A percentile compares a stretch with the other conserved stretches of the same genome.
phyloP scores from a whole-genome alignment of 2,113 vertebrate species.

The Lycaon pictus region DNA sequence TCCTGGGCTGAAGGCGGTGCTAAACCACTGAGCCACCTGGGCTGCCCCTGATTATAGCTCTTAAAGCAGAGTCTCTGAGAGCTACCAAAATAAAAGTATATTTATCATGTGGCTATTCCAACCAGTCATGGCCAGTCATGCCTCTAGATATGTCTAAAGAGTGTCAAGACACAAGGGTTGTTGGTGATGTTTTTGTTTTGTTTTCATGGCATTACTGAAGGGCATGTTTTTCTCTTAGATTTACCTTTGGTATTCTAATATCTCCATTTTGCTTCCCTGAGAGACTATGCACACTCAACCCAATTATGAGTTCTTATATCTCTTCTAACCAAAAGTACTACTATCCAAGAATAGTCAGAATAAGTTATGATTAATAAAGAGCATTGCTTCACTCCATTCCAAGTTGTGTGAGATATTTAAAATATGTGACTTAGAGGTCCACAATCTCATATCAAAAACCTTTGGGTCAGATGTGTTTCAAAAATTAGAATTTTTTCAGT shows the following conservation, averaged over 20 bases:
- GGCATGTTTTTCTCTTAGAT: not conserved
- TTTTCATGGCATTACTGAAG: not conserved
- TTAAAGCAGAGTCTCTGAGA: not conserved
- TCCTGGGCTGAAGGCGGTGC: too few relatives aligned
- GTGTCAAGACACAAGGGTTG: not conserved
- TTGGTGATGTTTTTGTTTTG: not conserved
- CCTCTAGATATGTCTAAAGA: not conserved
- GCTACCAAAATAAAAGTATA: not conserved
- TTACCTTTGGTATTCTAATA: not conserved
- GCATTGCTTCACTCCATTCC: not conserved
- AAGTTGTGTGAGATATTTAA: not conserved
- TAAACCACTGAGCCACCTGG: too few relatives aligned
- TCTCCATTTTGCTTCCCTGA: not conserved
- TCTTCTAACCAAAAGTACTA: not conserved
- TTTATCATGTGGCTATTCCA: not conserved
- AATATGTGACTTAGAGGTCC: not conserved
- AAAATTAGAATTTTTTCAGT: not conserved
- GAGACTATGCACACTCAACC: not conserved
- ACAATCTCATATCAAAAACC: not conserved
- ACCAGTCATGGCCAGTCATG: not conserved
- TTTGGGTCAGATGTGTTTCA: not conserved
- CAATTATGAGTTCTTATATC: not conserved
- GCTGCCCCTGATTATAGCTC: not conserved
- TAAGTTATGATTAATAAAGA: not conserved
- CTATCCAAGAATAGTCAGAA: not conserved